Base-by-base conservation (phyloP, 2,797 vertebrate species). In the Sebastes hopkinsi region DNA sequence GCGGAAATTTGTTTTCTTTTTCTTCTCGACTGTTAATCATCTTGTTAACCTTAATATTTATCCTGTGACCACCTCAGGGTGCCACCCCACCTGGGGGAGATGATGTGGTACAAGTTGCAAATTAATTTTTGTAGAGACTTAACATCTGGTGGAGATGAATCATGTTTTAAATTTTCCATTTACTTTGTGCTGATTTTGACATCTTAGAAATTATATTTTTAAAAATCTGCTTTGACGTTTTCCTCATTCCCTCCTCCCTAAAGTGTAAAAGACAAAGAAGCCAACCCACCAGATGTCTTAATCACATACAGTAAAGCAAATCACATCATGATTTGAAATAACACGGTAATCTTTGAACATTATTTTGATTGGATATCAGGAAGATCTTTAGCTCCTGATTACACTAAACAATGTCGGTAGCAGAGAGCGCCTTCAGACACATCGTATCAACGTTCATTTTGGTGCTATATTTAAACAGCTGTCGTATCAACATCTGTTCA, bases 401-500 rank as follows among this genome's bases (percentile, higher is more conserved):
- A 16, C 16, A 60, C 5, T 6, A 5, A 34, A 75, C 38, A 22
- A 10, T 52, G 67, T 29, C 61, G 30, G 50, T n/a, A 18, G 58
- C 14, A 13, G 54, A 1, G 61, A 32, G 50, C 8, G 25, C 58
- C 64, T 38, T 73, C 50, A 38, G 68, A 34, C 70, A 27, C 7
- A 16, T 27, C 1, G 34, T 79, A 23, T 23, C 14, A 12, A 42
- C 59, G 61, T 79, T 64, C 13, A 59, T 60, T 76, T 62, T 30
- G 2, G 2, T 6, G n/a, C 50, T 69, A 36, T 78, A 62, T 81
- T 72, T 67, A 81, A 84, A 62, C 67, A 75, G 77, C 77, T 72
- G 69, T 72, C 20, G 3, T 5, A 52, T 71, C 29, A 25, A 27
- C 80, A 70, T 77, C 70, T 78, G 55, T 67, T 82, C 18, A 5